Percentiles rank a stretch among this genome's conserved stretches.
Conservation (phyloP, 1,140 invertebrate species). For the Yoshiicerus persimilis region DNA sequence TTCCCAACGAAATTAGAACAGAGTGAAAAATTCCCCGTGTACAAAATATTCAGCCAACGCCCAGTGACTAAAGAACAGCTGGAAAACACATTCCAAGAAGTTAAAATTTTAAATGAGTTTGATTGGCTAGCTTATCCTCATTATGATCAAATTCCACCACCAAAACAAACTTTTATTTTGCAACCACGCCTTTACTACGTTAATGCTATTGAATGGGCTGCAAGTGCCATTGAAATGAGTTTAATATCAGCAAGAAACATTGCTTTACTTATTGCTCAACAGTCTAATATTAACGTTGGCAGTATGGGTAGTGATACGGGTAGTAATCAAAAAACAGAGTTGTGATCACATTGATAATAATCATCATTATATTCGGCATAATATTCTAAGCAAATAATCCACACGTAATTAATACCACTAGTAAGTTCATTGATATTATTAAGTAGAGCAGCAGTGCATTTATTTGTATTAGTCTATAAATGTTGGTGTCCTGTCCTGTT, state of each 20-base stretch:
- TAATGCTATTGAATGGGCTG: conserved; percentile 69
- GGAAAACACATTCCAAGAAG: conserved; percentile 58
- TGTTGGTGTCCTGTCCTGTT: background rate
- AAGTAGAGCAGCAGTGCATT: background rate
- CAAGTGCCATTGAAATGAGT: conserved; percentile 74
- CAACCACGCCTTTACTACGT: conserved; percentile 63
- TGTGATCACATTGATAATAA: background rate
- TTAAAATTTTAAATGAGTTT: conserved; percentile 53
- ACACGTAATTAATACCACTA: background rate
- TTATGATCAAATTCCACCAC: conserved; percentile 56
- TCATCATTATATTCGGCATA: background rate
- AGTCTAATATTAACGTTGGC: background rate
- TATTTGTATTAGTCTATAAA: background rate
- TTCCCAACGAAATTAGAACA: conserved; percentile 42
- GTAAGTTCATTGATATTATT: background rate
- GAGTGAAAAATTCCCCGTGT: conserved; percentile 53
- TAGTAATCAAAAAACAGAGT: background rate
- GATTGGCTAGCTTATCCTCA: conserved; percentile 68
- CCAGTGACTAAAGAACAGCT: conserved; percentile 56
- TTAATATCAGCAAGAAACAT: conserved; percentile 66
- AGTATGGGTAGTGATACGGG: background rate
- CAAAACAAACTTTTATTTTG: conserved; percentile 59
- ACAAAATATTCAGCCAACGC: conserved; percentile 64
- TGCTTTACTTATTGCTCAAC: conserved; percentile 59
- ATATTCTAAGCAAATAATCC: background rate